A percentile compares a stretch with the other conserved stretches of the same genome.
Conservation (phyloP, 2,797 vertebrate genomes). For the Alectoris magna region DNA sequence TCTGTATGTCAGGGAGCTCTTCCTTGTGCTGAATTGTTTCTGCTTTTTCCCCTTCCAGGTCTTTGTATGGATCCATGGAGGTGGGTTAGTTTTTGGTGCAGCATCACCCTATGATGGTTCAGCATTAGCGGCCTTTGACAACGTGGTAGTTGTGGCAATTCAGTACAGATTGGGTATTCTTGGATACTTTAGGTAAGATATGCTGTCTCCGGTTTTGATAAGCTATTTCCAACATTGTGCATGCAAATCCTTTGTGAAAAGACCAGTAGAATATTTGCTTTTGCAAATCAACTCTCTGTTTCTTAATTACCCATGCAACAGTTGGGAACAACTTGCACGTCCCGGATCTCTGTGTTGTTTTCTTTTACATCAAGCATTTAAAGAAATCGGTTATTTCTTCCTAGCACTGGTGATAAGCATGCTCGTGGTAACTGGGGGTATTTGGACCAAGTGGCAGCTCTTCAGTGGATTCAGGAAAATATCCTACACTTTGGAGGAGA, state of each 20-base stretch:
- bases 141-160: slow-evolving; percentile 81
- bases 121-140: slow-evolving; percentile 83
- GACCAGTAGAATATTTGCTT: background rate
- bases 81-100: slow-evolving; percentile 79
- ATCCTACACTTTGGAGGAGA: slow-evolving; percentile 87
- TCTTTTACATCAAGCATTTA: background rate
- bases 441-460: slow-evolving; percentile 88
- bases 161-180: slow-evolving; percentile 87
- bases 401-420: slow-evolving; percentile 86
- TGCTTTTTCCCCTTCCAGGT: slow-evolving; percentile 75
- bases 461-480: slow-evolving; percentile 89
- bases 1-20: background rate
- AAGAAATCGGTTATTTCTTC: background rate
- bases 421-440: slow-evolving; percentile 89
- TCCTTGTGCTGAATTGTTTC: background rate
- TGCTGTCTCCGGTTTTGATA: background rate
- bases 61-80: slow-evolving; percentile 90
- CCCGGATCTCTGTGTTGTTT: background rate
- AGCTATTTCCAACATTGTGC: background rate
- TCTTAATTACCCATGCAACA: background rate
- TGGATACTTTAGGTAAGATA: slow-evolving; percentile 85
- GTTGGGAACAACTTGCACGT: background rate
- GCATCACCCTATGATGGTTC: slow-evolving; percentile 85
- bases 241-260: background rate
- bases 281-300: background rate